Base-by-base conservation (phyloP, 2,113 vertebrate genomes). In the Canis aureus region DNA sequence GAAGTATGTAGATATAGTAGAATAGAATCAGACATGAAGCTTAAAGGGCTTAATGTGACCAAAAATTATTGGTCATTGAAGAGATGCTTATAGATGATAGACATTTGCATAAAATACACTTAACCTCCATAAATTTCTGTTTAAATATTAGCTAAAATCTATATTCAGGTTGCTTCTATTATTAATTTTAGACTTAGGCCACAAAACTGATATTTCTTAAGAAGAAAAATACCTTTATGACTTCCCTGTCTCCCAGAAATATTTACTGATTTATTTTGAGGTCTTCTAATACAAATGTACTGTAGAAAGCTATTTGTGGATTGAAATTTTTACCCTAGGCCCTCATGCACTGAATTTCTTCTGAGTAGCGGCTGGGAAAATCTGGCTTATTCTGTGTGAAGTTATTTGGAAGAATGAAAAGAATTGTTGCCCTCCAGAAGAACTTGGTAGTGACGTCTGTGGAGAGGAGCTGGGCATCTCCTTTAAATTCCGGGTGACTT, bases 201-300 rank as follows among this genome's bases (percentile, higher is more conserved):
- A 81, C 11, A 87, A 79, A 82, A 93, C 29, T 87, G 15, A 53
- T 74, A 62, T 87, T 81, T 91, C 78, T 27, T 83, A 10, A 94
- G 82, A 94, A 80, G 11, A 69, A 69, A 87, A 84, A 81, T 53
- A 82, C 2, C 6, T 3, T 69, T 84, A 62, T 78, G 53, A 87
- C 5, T 85, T 78, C 0, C 8, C 6, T 81, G 8, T 11, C 10
- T 74, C 94, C 51, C 9, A 84, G 62, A 96, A 90, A 84, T 87
- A 96, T 90, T 84, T 96, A 11, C 20, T 73, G 35, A 55, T 80
- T 84, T 96, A 92, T 89, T 97, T 62, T 93, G n/a, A 59, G 43
- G 19, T 81, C 29, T 91, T 11, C 29, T 17, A 85, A 89, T 64
- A 59, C 27, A 90, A 94, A 60, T 74, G 73, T 38, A n/a, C n/a